These are phyloP conservation scores for Dione juno DNA, from an alignment of 2,888 invertebrate species.

Conservation along the genomic window DNA sequence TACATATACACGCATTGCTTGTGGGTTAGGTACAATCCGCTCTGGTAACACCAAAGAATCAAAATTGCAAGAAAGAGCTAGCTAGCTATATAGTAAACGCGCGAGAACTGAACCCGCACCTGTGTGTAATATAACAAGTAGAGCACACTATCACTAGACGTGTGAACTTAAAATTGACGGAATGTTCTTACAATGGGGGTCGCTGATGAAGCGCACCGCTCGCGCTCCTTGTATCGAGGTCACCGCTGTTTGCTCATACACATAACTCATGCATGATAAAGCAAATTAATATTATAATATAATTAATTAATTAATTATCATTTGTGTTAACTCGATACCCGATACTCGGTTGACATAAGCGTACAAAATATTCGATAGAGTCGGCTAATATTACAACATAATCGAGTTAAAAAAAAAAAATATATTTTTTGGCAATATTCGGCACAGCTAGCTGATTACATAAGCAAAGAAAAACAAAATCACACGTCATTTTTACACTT, in stretches of 20 bases:
- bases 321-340: not conserved
- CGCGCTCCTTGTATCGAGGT: not conserved
- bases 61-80: no score
- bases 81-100: no score
- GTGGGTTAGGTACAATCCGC: no score
- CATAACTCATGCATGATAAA: not conserved
- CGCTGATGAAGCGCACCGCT: conserved; percentile 8
- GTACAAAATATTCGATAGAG: not conserved
- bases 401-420: no score
- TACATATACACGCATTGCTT: no score
- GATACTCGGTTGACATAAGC: not conserved
- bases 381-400: no score
- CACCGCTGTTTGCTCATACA: not conserved
- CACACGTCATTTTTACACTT: not conserved
- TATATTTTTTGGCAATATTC: not conserved
- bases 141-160: not conserved
- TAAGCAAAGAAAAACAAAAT: not conserved
- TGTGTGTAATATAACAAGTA: not conserved
- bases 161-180: not conserved
- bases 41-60: no score
- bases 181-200: not conserved
- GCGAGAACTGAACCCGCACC: no score
- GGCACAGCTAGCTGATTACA: not conserved
- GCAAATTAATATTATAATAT: not conserved
- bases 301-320: not conserved